Conservation (phyloP, 2,113 vertebrate species). For the Danio rerio region DNA sequence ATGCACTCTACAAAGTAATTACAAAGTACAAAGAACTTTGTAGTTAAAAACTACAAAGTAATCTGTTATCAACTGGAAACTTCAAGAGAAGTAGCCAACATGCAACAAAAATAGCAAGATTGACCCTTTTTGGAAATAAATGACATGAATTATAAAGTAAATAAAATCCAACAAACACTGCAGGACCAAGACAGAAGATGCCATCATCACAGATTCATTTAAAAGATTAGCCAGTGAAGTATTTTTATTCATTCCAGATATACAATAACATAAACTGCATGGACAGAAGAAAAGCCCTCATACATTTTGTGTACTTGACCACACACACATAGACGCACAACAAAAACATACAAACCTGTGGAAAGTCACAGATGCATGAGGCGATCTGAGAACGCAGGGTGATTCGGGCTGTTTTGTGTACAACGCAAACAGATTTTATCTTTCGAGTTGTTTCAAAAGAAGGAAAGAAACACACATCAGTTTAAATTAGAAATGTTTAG, state of each 20-base stretch:
- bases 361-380: background rate
- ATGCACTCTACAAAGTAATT: too few relatives aligned
- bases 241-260: conserved; percentile 34
- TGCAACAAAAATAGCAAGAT: conserved; percentile 10
- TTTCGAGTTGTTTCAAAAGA: conserved; percentile 5
- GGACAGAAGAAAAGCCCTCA: conserved; percentile 34
- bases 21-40: too few relatives aligned
- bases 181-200: background rate
- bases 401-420: conserved; percentile 32
- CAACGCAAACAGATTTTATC: conserved; percentile 24
- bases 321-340: too few relatives aligned
- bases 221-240: conserved; percentile 24
- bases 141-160: background rate
- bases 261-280: conserved; percentile 10
- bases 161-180: background rate
- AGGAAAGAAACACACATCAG: conserved; percentile 30
- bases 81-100: conserved; percentile 25
- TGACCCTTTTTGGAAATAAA: conserved; percentile 23
- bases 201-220: background rate
- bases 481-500: conserved; percentile 53
- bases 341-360: background rate
- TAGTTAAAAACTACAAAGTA: conserved; percentile 5
- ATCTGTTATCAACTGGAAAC: background rate
- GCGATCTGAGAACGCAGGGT: conserved; percentile 1
- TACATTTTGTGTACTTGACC: conserved; percentile 15